phyloP scores from a whole-genome alignment of 2,113 vertebrate genomes.

The Lamprotornis superbus region DNA sequence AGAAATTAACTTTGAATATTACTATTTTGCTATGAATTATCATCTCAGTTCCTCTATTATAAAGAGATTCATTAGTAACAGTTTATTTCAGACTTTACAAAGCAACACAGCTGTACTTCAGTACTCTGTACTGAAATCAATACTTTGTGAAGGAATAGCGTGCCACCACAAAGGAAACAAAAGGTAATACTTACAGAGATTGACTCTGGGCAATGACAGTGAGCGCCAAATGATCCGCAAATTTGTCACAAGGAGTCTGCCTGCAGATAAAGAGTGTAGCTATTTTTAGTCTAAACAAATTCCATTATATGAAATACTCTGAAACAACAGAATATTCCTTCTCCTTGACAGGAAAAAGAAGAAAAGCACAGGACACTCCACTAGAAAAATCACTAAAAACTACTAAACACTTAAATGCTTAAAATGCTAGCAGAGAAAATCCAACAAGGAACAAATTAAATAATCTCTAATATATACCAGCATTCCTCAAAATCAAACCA shows the following conservation, averaged over 20 bases:
- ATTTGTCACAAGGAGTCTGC: constrained; percentile 92
- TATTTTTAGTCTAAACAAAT: neutral
- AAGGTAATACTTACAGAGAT: constrained; percentile 81
- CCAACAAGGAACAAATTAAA: neutral
- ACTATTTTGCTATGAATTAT: neutral
- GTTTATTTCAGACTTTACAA: neutral
- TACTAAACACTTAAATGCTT: neutral
- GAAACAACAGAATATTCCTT: neutral
- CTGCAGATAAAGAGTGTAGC: constrained; percentile 54
- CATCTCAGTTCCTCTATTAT: neutral
- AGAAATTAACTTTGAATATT: neutral
- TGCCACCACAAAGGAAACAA: neutral
- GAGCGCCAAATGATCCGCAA: constrained; percentile 97
- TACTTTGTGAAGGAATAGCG: neutral
- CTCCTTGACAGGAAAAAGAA: neutral
- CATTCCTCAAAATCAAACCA: neutral
- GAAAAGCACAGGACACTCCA: neutral
- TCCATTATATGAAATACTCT: neutral
- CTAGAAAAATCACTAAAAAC: neutral
- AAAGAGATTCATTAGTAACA: neutral
- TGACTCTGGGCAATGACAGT: constrained; percentile 90
- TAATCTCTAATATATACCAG: neutral
- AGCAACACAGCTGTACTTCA: neutral
- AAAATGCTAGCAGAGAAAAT: neutral
- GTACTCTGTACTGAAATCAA: neutral